phyloP scores from a whole-genome alignment of 1,140 invertebrate species.

The Drosophila oshimai region DNA sequence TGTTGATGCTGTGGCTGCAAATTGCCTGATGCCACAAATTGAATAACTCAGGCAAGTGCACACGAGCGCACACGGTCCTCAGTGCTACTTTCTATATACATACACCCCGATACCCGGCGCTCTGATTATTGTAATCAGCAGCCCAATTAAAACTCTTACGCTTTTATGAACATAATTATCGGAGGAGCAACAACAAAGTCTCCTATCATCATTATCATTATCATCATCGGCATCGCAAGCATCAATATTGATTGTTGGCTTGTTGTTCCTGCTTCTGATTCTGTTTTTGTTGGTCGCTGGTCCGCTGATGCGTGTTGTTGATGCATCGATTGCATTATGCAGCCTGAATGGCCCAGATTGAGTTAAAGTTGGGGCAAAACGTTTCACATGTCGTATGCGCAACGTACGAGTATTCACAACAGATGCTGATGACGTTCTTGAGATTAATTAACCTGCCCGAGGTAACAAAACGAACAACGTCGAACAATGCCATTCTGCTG shows the following conservation, averaged over 20 bases:
- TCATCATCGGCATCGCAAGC: slow-evolving; percentile 5
- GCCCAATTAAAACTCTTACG: slow-evolving; percentile 76
- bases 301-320: slow-evolving; percentile 43
- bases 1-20: slow-evolving; percentile 33
- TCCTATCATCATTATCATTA: slow-evolving; percentile 6
- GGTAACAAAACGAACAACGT: slow-evolving; percentile 4
- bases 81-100: slow-evolving; percentile 15
- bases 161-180: slow-evolving; percentile 64
- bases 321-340: slow-evolving; percentile 53
- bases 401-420: slow-evolving; percentile 17
- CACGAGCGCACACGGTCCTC: slow-evolving; percentile 37
- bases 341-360: slow-evolving; percentile 14
- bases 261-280: slow-evolving; percentile 5
- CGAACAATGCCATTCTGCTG: slow-evolving; percentile 17
- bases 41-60: slow-evolving; percentile 60
- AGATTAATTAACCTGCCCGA: slow-evolving; percentile 45
- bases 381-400: slow-evolving; percentile 48
- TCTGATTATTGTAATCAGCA: slow-evolving; percentile 65
- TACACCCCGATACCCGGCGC: slow-evolving; percentile 18
- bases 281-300: slow-evolving; percentile 15
- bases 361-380: slow-evolving; percentile 2
- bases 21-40: slow-evolving; percentile 50
- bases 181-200: neutral
- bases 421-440: slow-evolving; percentile 40
- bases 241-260: slow-evolving; percentile 37